Evolutionary conservation across 2,113 vertebrate genomes (phyloP).

Genomic region (Phyllostomus hastatus): DNA sequence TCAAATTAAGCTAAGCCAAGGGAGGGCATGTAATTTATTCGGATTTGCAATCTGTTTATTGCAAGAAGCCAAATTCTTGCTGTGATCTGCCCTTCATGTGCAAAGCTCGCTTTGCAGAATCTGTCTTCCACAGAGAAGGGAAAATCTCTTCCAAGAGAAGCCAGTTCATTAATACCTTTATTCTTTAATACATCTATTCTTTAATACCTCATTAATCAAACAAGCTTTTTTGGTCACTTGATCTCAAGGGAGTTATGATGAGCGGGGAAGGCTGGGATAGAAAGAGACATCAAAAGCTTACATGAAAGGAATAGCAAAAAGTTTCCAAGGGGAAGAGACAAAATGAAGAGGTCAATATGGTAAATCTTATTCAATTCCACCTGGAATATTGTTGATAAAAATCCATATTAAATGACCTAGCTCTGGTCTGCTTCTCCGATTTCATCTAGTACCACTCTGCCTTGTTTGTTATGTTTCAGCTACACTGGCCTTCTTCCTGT

Average conservation of each 20-base stretch:
- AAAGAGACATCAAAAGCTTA: neutral
- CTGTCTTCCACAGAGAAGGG: neutral
- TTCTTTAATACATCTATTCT: neutral
- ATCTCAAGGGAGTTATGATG: neutral
- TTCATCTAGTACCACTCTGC: neutral
- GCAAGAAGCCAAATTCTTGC: conserved; percentile 65
- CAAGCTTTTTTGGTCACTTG: neutral
- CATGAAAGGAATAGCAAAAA: neutral
- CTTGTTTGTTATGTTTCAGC: neutral
- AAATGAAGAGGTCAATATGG: neutral
- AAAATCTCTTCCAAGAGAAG: conserved; percentile 37
- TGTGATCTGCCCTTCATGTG: conserved; percentile 72
- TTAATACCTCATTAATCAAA: neutral
- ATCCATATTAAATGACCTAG: neutral
- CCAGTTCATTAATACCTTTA: neutral
- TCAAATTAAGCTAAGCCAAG: conserved; percentile 66
- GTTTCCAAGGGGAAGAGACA: neutral
- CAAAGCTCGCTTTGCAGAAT: conserved; percentile 40
- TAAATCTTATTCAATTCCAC: neutral
- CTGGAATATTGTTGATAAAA: neutral
- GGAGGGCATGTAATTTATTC: conserved; percentile 64
- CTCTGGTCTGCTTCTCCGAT: neutral
- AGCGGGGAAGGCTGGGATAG: neutral
- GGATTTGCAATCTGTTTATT: conserved; percentile 69
- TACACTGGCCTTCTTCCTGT: neutral